phyloP scores from a whole-genome alignment of 64 coral and sea anemone genomes.

The Stichodactyla helianthus region DNA sequence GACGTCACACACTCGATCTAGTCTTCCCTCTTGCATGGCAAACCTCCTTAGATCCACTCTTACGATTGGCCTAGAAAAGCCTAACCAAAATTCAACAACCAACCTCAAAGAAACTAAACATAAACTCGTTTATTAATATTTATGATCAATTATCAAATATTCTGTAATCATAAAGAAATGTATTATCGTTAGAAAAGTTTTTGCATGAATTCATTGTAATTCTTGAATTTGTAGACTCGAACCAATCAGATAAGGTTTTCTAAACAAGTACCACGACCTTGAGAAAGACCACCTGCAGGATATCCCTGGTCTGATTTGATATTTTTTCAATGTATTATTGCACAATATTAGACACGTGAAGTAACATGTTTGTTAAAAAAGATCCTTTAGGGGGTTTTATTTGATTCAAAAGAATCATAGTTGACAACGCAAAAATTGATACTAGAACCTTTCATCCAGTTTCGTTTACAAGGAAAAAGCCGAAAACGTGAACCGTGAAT shows the following conservation, averaged over 20 bases:
- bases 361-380: neutral
- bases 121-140: neutral
- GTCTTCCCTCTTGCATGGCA: constrained; percentile 1
- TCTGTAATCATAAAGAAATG: neutral
- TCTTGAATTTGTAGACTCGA: neutral
- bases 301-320: neutral
- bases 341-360: neutral
- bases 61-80: neutral
- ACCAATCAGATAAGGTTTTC: neutral
- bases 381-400: neutral
- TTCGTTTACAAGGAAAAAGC: no score
- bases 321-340: neutral
- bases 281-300: constrained; percentile 1
- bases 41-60: neutral
- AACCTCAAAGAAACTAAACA: neutral
- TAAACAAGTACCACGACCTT: neutral
- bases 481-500: no score
- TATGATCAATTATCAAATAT: neutral
- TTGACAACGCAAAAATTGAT: neutral
- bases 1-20: constrained; percentile 40
- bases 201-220: neutral
- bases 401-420: neutral
- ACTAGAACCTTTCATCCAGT: no score
- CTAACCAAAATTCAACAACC: neutral
- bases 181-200: neutral